These are phyloP conservation scores for Chelonia mydas DNA, from an alignment of 2,797 vertebrate species.

Conservation along the genomic window DNA sequence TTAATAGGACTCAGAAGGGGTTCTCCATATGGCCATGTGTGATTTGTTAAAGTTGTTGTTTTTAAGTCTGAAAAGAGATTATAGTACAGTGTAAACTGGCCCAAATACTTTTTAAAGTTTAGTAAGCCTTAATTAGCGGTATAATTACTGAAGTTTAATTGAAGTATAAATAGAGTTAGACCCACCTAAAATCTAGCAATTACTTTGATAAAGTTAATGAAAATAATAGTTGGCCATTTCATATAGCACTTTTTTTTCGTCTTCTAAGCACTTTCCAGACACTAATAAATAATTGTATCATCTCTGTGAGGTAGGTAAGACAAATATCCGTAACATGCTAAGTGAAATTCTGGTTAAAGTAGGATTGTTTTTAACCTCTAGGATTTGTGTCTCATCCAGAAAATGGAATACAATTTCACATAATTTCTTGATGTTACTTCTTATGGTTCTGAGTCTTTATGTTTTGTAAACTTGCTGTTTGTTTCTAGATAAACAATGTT, in stretches of 20 bases:
- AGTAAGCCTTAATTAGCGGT: background rate
- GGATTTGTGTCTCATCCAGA: background rate
- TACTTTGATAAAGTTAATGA: background rate
- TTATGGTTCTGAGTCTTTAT: slow-evolving; percentile 11
- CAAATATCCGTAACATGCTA: background rate
- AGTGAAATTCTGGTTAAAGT: background rate
- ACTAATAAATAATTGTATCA: background rate
- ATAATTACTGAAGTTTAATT: background rate
- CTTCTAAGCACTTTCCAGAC: background rate
- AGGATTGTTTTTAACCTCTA: background rate
- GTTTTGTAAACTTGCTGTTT: slow-evolving; percentile 48
- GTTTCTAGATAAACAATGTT: slow-evolving; percentile 90
- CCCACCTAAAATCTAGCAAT: background rate
- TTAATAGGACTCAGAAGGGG: background rate
- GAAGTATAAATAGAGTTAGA: background rate
- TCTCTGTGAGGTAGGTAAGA: background rate
- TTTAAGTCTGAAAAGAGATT: background rate
- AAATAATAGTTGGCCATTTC: background rate
- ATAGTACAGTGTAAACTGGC: background rate
- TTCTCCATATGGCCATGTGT: background rate
- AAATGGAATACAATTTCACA: background rate
- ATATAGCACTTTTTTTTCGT: background rate
- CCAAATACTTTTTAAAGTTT: background rate
- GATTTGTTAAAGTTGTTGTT: slow-evolving; percentile 15
- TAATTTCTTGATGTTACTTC: background rate